A percentile compares a stretch with the other conserved stretches of the same genome.
These are phyloP conservation scores for Pygmarrhopalites habei DNA, from an alignment of 1,140 invertebrate genomes.

Conservation along the genomic window DNA sequence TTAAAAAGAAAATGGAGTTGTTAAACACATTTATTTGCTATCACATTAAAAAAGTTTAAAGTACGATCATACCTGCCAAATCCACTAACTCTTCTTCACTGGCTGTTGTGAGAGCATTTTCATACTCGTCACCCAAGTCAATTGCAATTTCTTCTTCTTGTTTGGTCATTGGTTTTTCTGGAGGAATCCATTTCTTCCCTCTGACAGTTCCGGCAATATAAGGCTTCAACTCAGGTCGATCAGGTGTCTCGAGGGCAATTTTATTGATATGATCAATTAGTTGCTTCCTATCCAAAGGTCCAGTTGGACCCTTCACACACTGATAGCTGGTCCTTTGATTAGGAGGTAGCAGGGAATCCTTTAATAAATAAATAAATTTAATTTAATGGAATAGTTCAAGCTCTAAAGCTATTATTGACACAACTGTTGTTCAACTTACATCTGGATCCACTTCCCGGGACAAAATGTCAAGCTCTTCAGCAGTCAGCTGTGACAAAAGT, in stretches of 20 bases:
- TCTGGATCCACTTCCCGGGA: slow-evolving; percentile 99
- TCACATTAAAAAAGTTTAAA: slow-evolving; percentile 8
- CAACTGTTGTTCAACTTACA: no score
- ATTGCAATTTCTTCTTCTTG: slow-evolving; percentile 86
- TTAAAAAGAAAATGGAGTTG: neutral
- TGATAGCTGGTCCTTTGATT: slow-evolving; percentile 91
- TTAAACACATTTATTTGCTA: neutral
- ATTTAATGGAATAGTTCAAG: neutral
- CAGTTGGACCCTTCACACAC: slow-evolving; percentile 89
- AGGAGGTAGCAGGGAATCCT: slow-evolving; percentile 95
- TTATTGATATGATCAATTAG: slow-evolving; percentile 96
- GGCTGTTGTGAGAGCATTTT: slow-evolving; percentile 79
- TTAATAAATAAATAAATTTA: slow-evolving; percentile 41
- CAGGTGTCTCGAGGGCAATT: slow-evolving; percentile 92
- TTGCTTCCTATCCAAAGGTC: slow-evolving; percentile 90
- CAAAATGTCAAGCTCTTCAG: slow-evolving; percentile 93
- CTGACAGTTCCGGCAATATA: slow-evolving; percentile 79
- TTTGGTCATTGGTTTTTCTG: slow-evolving; percentile 64
- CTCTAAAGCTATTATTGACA: no score
- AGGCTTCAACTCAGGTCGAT: slow-evolving; percentile 91
- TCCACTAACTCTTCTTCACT: slow-evolving; percentile 98
- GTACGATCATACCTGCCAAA: slow-evolving; percentile 69
- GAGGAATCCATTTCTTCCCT: slow-evolving; percentile 90
- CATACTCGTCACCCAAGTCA: slow-evolving; percentile 91
- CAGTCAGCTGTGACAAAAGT: slow-evolving; percentile 82